Evolutionary conservation across 2,113 vertebrate species (phyloP).

Genomic region (Zosterops pallidus): DNA sequence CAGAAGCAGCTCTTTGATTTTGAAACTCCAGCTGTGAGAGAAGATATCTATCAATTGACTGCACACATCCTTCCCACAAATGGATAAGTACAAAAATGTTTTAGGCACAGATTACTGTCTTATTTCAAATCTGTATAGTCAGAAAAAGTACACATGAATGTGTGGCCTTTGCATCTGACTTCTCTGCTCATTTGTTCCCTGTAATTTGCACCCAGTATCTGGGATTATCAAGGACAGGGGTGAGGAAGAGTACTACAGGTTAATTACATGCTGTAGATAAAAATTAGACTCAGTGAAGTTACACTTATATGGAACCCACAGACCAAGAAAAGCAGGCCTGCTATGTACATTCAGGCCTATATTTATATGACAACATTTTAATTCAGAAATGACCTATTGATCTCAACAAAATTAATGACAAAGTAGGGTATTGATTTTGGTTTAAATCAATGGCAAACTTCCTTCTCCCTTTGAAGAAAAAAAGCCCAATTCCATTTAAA

Average conservation of each 20-base stretch:
- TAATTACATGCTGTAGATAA: not conserved
- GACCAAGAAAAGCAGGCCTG: not conserved
- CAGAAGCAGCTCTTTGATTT: not conserved
- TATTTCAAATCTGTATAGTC: not conserved
- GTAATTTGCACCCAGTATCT: not conserved
- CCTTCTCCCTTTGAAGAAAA: not conserved
- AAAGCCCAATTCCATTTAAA: not conserved
- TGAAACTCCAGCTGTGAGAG: not conserved
- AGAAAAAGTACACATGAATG: not conserved
- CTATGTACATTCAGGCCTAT: not conserved
- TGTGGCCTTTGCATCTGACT: not conserved
- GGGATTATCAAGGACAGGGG: not conserved
- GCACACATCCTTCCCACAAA: not conserved
- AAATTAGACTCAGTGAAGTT: not conserved
- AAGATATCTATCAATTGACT: not conserved
- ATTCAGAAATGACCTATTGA: not conserved
- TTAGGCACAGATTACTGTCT: not conserved
- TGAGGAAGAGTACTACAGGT: not conserved
- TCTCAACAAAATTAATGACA: slow-evolving; percentile 2
- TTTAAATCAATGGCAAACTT: slow-evolving; percentile 2
- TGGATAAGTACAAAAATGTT: not conserved
- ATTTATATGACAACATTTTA: not conserved
- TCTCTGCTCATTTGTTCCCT: not conserved
- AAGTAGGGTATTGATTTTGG: not conserved
- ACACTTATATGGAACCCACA: not conserved